These are phyloP conservation scores for Syngnathus typhle DNA, from an alignment of 2,113 vertebrate species.

Conservation along the genomic window DNA sequence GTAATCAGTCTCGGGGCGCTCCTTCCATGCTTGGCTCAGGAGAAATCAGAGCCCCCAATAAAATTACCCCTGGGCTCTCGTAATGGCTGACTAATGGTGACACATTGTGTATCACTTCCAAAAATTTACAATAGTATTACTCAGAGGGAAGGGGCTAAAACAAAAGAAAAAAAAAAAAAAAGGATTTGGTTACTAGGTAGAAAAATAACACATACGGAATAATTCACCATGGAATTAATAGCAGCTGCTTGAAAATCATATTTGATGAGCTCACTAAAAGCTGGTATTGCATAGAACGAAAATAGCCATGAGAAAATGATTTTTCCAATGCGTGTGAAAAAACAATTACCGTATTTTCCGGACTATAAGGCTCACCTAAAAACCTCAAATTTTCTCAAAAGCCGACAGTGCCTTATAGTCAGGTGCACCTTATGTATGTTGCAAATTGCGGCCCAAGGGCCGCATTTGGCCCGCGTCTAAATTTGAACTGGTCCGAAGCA, in stretches of 20 bases:
- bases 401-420: too few species aligned
- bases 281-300: conserved; percentile 22
- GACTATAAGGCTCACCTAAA: too few species aligned
- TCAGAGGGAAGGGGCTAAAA: conserved; percentile 26
- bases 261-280: conserved; percentile 37
- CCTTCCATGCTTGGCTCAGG: conserved; percentile 31
- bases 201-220: conserved; percentile 5
- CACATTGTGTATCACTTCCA: conserved; percentile 29
- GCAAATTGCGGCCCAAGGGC: too few species aligned
- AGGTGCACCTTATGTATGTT: too few species aligned
- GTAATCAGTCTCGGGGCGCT: conserved; percentile 52
- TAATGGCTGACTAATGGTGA: conserved; percentile 38
- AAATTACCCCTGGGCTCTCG: conserved; percentile 27
- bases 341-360: conserved; percentile 8
- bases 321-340: conserved; percentile 10
- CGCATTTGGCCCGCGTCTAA: too few species aligned
- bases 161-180: conserved; percentile 7
- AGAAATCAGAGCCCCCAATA: conserved; percentile 29
- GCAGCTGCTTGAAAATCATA: conserved; percentile 19
- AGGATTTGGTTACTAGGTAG: conserved; percentile 5
- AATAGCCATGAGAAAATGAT: conserved; percentile 16
- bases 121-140: conserved; percentile 17
- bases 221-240: conserved; percentile 24
- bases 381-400: too few species aligned
- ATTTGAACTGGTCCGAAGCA: too few species aligned